Evolutionary conservation across 1,140 invertebrate genomes (phyloP), one percentile per base, ranked within the genome.

Genomic region (Macrotrachela quadricornifera): DNA sequence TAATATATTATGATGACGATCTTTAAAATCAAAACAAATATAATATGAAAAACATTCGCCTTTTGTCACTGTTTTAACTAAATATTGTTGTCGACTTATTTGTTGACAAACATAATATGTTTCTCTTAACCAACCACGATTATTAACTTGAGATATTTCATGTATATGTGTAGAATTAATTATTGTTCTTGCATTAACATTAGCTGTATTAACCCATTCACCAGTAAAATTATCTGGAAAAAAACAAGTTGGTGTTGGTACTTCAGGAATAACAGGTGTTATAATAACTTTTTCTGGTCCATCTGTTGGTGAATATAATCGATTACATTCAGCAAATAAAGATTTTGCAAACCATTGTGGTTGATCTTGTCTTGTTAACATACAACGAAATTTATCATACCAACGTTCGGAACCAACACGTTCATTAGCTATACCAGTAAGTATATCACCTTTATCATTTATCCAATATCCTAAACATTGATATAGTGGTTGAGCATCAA

Each of bases 91-190:
- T 17, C 53, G 53, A 49, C 53, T 44, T 6, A 39, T 40, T 21
- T 54, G 53, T 39, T 54, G 53, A 39, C 53, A 54, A 13, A 54
- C 53, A 40, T 54, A 54, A 36, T 49, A 54, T 9, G 53, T 54
- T 21, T 49, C 46, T 17, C 53, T 4, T 12, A 49, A 18, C 53
- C 53, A 54, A 14, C 53, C 53, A 17, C 53, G 53, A 43, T 54
- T 54, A 38, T 49, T 44, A 1, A 54, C 53, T 15, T 39, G 46
- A 49, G 47, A 30, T 37, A 39, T 42, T 43, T 54, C 53, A 14
- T 48, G 42, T 0, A 54, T 54, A 45, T 54, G 53, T 13, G 53
- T 54, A 21, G 46, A 44, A 44, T 54, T 54, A 9, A 54, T 54
- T 0, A 44, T 37, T 15, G 48, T 49, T 45, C 46, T 42, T 18